Percentiles rank a stretch among this genome's conserved stretches.
phyloP scores from a whole-genome alignment of 2,888 invertebrate species.

The Acleris laterana region DNA sequence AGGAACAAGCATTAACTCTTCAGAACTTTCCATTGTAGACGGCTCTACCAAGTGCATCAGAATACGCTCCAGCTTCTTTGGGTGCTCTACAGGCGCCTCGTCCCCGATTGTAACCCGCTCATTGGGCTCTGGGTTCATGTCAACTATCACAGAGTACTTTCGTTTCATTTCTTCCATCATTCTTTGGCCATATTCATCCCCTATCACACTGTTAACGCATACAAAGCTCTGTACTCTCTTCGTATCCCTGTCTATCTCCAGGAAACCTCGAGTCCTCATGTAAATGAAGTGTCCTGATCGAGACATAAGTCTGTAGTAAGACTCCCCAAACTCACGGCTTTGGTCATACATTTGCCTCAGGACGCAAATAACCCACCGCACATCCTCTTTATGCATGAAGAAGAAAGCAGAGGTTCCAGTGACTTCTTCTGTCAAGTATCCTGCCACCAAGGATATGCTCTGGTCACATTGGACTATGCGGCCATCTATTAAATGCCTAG shows the following conservation, averaged over 20 bases:
- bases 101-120: constrained; percentile 54
- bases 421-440: constrained; percentile 95
- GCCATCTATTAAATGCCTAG: constrained; percentile 94
- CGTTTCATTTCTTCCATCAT: constrained; percentile 92
- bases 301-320: constrained; percentile 93
- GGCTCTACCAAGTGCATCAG: constrained; percentile 87
- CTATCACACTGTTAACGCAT: constrained; percentile 92
- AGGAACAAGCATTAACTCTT: constrained; percentile 71
- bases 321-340: constrained; percentile 92
- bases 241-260: constrained; percentile 91
- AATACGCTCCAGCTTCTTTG: constrained; percentile 88
- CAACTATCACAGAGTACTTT: constrained; percentile 89
- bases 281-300: constrained; percentile 94
- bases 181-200: constrained; percentile 89
- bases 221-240: constrained; percentile 93
- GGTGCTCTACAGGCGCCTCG: constrained; percentile 87
- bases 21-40: constrained; percentile 60
- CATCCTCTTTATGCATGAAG: constrained; percentile 95
- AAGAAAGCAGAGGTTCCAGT: constrained; percentile 94
- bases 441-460: constrained; percentile 93
- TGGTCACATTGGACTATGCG: constrained; percentile 96
- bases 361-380: constrained; percentile 94
- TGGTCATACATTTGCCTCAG: constrained; percentile 95
- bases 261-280: constrained; percentile 91
- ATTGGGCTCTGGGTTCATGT: constrained; percentile 72